phyloP scores from a whole-genome alignment of 2,888 invertebrate genomes.

The Lamellibrachia satsuma region DNA sequence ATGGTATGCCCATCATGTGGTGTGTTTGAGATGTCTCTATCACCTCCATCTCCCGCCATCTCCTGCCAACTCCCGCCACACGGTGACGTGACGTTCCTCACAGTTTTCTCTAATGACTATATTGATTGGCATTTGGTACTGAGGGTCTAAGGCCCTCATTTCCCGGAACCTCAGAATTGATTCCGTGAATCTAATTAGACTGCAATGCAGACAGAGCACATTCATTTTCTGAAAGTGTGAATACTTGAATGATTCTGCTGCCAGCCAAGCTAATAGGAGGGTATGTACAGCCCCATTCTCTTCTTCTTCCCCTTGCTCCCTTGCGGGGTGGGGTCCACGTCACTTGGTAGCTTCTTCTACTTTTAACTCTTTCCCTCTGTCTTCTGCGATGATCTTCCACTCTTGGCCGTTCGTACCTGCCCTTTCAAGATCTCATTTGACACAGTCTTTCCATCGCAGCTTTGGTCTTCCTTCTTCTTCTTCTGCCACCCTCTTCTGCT shows the following conservation, averaged over 20 bases:
- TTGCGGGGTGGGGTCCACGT: too few species aligned
- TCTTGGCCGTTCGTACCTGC: too few species aligned
- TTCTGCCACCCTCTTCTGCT: too few species aligned
- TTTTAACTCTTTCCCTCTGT: too few species aligned
- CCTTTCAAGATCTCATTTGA: too few species aligned
- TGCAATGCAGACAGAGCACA: not conserved
- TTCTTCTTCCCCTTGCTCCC: too few species aligned
- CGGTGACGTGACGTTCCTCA: not conserved
- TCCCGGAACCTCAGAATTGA: not conserved
- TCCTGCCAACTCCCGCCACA: not conserved
- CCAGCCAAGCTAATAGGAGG: not conserved
- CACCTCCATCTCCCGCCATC: not conserved
- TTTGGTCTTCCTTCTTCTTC: too few species aligned
- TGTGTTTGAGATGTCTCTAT: not conserved
- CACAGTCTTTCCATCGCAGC: too few species aligned
- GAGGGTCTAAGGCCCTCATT: not conserved
- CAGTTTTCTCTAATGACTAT: not conserved
- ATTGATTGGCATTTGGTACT: conserved; percentile 1
- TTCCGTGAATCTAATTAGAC: not conserved
- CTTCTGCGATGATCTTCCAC: too few species aligned
- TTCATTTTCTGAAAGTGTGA: conserved; percentile 5
- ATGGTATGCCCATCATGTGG: not conserved
- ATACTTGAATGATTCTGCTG: not conserved
- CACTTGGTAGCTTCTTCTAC: too few species aligned
- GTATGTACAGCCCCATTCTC: too few species aligned